Conservation (phyloP, 2,888 invertebrate genomes). For the Lepidocyrtoides sp. region DNA sequence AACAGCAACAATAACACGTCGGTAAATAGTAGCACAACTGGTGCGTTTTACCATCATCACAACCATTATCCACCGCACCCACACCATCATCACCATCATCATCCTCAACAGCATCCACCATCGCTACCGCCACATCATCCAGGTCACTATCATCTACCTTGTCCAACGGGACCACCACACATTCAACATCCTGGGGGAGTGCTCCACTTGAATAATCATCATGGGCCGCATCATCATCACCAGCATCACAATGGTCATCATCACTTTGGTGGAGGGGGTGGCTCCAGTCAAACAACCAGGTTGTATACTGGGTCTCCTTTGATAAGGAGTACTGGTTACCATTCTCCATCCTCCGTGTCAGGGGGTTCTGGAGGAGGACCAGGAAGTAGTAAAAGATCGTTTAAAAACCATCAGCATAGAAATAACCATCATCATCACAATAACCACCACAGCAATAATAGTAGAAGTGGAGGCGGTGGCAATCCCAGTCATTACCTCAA, state of each 20-base stretch:
- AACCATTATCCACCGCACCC: constrained; percentile 40
- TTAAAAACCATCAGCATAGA: constrained; percentile 40
- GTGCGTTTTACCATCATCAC: constrained; percentile 16
- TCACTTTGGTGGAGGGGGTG: constrained; percentile 36
- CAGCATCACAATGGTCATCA: constrained; percentile 41
- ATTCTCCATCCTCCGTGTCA: constrained; percentile 9
- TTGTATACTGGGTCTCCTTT: constrained; percentile 69
- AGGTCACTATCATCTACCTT: constrained; percentile 51
- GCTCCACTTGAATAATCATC: constrained; percentile 39
- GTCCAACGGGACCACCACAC: constrained; percentile 59
- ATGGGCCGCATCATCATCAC: constrained; percentile 48
- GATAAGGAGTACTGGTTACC: constrained; percentile 46
- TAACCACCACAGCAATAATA: background rate
- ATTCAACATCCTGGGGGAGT: constrained; percentile 56
- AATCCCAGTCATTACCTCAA: constrained; percentile 28
- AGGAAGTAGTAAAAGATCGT: constrained; percentile 31
- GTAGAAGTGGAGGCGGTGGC: background rate
- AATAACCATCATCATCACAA: constrained; percentile 4
- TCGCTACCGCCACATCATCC: constrained; percentile 49
- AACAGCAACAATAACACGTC: constrained; percentile 15
- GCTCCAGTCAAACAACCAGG: constrained; percentile 47
- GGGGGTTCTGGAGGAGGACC: constrained; percentile 7
- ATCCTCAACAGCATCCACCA: constrained; percentile 42
- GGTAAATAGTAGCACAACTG: background rate
- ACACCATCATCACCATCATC: constrained; percentile 35